Evolutionary conservation across 2,888 invertebrate genomes (phyloP).

Genomic region (Diploptera punctata): DNA sequence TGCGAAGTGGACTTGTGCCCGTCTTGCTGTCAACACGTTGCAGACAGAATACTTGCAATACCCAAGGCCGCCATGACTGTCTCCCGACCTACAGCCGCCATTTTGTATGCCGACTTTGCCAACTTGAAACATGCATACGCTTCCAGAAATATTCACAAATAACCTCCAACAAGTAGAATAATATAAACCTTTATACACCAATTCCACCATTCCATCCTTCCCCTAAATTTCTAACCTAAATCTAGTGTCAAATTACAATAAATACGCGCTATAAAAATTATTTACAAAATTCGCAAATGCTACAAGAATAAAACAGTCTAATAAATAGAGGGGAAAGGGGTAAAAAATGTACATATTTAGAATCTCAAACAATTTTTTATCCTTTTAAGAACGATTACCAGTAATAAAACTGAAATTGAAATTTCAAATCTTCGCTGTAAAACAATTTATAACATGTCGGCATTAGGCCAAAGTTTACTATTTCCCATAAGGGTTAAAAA

Average conservation of each 20-base stretch:
- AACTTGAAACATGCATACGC: not conserved
- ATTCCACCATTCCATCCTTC: not conserved
- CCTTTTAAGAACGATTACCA: too few relatives aligned
- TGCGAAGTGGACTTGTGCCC: not conserved
- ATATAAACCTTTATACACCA: not conserved
- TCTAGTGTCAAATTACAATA: not conserved
- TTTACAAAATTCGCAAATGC: slow-evolving; percentile 5
- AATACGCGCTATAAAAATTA: not conserved
- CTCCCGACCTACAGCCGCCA: slow-evolving; percentile 22
- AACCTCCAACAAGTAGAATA: not conserved
- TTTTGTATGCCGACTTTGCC: slow-evolving; percentile 23
- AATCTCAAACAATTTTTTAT: too few relatives aligned
- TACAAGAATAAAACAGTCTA: not conserved
- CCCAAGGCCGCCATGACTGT: slow-evolving; percentile 31
- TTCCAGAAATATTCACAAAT: not conserved
- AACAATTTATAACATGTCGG: too few relatives aligned
- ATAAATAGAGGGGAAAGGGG: too few relatives aligned
- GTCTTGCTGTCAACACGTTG: not conserved
- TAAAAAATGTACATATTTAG: too few relatives aligned
- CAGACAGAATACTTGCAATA: slow-evolving; percentile 5
- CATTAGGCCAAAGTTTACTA: too few relatives aligned
- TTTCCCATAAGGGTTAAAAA: too few relatives aligned
- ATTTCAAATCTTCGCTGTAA: too few relatives aligned
- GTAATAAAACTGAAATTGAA: too few relatives aligned
- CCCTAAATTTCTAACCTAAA: not conserved